Evolutionary conservation across 2,888 invertebrate species (phyloP).

Genomic region (Margaritifera margaritifera): DNA sequence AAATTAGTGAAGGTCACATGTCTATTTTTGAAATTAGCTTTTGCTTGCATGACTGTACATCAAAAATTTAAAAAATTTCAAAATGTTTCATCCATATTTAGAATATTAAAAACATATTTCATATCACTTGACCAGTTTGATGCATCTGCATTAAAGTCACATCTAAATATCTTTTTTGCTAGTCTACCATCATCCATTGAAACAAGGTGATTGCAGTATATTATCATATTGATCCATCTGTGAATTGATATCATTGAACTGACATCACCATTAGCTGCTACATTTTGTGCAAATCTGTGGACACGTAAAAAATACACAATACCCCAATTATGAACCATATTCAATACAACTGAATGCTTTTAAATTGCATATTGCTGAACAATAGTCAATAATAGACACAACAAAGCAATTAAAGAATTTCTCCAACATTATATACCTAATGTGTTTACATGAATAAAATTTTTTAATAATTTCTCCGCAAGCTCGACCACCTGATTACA

Average conservation of each 20-base stretch:
- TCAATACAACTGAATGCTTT: neutral
- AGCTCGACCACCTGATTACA: slow-evolving; percentile 1
- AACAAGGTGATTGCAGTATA: no score
- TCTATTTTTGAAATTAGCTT: no score
- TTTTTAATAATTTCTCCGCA: neutral
- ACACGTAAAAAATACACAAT: neutral
- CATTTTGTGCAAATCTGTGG: neutral
- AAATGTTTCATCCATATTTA: no score
- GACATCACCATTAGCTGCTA: neutral
- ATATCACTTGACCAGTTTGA: no score
- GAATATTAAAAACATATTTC: no score
- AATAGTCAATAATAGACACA: neutral
- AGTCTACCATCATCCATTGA: no score
- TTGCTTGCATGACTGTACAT: no score
- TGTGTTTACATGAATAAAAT: neutral
- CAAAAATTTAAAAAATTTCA: no score
- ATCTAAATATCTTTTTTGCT: no score
- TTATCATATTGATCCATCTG: no score
- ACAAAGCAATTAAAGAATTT: neutral
- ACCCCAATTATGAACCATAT: neutral
- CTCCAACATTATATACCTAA: neutral
- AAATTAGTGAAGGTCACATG: no score
- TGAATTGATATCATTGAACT: neutral
- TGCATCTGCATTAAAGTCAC: no score
- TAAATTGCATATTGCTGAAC: neutral